phyloP scores from a whole-genome alignment of 2,888 invertebrate species.

The Rugalucina vietnamica region DNA sequence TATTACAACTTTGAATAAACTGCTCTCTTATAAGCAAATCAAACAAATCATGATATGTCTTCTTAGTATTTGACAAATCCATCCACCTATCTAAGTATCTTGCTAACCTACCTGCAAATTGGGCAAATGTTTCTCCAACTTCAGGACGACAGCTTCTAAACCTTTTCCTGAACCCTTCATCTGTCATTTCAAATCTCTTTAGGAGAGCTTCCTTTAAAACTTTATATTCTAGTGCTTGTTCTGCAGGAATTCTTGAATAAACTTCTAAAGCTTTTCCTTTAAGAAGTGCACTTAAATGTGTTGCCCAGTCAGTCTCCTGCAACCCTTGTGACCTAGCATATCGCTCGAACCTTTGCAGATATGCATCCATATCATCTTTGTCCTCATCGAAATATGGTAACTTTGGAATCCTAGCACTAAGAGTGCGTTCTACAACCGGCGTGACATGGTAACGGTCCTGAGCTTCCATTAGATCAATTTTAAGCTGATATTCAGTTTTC shows the following conservation, averaged over 20 bases:
- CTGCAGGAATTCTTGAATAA: conserved; percentile 25
- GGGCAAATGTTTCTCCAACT: conserved; percentile 38
- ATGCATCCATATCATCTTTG: conserved; percentile 20
- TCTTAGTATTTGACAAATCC: conserved; percentile 20
- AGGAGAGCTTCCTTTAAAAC: conserved; percentile 32
- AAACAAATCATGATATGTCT: conserved; percentile 21
- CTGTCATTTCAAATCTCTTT: conserved; percentile 40
- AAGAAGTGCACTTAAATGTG: conserved; percentile 32
- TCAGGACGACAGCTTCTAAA: conserved; percentile 31
- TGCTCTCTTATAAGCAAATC: conserved; percentile 42
- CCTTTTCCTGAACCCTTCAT: conserved; percentile 39
- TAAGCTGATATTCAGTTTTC: no score
- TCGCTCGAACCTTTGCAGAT: not conserved
- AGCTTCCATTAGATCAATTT: no score
- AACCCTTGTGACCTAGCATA: not conserved
- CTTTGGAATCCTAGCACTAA: no score
- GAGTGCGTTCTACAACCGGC: no score
- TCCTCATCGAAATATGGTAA: no score
- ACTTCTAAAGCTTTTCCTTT: conserved; percentile 47
- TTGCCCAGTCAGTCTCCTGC: conserved; percentile 9
- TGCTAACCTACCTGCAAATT: conserved; percentile 25
- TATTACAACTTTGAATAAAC: conserved; percentile 15
- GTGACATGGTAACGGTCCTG: no score
- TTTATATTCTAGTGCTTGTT: conserved; percentile 33
- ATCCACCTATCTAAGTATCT: conserved; percentile 46